phyloP scores from a whole-genome alignment of 2,797 vertebrate species.

The Smutsia gigantea region DNA sequence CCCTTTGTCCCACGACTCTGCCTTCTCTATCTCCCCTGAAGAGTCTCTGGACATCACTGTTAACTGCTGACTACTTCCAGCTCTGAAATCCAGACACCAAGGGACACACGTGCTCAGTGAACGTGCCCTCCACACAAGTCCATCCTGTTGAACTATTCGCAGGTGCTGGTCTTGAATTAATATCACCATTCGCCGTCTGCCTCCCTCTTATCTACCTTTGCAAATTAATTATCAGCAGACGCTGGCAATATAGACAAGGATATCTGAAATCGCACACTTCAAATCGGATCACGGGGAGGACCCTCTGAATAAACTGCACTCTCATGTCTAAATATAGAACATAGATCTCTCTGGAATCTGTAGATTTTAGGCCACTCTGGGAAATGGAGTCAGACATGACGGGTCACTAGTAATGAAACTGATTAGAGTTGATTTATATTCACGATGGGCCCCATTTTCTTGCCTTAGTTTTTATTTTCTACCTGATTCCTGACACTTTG shows the following conservation, averaged over 20 bases:
- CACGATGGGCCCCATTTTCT: background rate
- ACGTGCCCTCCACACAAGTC: background rate
- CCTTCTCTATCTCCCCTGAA: accelerated
- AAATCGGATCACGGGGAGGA: background rate
- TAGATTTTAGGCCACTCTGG: background rate
- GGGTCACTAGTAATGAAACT: background rate
- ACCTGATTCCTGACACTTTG: background rate
- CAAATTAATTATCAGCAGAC: background rate
- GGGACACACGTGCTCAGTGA: accelerated
- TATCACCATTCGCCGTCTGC: background rate
- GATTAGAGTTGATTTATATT: background rate
- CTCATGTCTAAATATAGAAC: background rate
- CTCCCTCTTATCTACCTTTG: background rate
- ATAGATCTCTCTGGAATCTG: background rate
- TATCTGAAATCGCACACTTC: background rate
- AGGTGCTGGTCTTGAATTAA: background rate
- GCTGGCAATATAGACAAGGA: background rate
- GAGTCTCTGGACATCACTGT: background rate
- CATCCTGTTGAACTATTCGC: no score
- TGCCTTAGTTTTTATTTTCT: background rate
- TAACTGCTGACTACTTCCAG: background rate
- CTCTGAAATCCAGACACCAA: background rate
- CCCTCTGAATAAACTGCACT: background rate
- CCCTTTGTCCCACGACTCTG: background rate
- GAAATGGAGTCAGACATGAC: background rate